A percentile compares a stretch with the other conserved stretches of the same genome.
These are phyloP conservation scores for Indicator indicator DNA, from an alignment of 2,113 vertebrate genomes.

Conservation along the genomic window DNA sequence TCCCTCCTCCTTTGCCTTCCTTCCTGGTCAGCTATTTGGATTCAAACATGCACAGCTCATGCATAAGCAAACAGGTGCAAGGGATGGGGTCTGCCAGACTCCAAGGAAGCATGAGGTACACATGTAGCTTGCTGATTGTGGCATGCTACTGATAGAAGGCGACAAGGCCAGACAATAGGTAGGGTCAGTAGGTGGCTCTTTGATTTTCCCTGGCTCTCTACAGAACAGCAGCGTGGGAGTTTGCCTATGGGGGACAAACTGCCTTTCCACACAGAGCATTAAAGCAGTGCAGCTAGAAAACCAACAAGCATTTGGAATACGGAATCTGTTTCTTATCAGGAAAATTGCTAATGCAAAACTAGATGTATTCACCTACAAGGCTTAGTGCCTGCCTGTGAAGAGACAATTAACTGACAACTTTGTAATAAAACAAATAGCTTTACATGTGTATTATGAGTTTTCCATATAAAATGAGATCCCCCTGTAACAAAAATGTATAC, in stretches of 20 bases:
- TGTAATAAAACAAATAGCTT: background rate
- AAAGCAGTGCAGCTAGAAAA: background rate
- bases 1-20: background rate
- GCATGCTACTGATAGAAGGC: slow-evolving; percentile 71
- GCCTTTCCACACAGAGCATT: slow-evolving; percentile 4
- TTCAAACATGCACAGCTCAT: slow-evolving; percentile 75
- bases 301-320: background rate
- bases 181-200: slow-evolving; percentile 81
- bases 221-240: slow-evolving; percentile 62
- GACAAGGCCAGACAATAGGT: slow-evolving; percentile 78
- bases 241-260: slow-evolving; percentile 20
- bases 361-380: background rate
- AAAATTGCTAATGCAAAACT: slow-evolving; percentile 2
- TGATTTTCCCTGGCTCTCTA: slow-evolving; percentile 75
- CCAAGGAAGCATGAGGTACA: slow-evolving; percentile 75
- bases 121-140: slow-evolving; percentile 77
- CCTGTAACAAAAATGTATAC: background rate
- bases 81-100: slow-evolving; percentile 70
- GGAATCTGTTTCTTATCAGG: background rate
- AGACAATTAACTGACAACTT: slow-evolving; percentile 5
- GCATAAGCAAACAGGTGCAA: slow-evolving; percentile 84
- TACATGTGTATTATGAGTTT: background rate
- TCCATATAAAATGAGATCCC: background rate
- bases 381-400: background rate
- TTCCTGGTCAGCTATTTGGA: slow-evolving; percentile 53